Conservation (phyloP, 1,140 invertebrate species). For the Carposina sasakii region DNA sequence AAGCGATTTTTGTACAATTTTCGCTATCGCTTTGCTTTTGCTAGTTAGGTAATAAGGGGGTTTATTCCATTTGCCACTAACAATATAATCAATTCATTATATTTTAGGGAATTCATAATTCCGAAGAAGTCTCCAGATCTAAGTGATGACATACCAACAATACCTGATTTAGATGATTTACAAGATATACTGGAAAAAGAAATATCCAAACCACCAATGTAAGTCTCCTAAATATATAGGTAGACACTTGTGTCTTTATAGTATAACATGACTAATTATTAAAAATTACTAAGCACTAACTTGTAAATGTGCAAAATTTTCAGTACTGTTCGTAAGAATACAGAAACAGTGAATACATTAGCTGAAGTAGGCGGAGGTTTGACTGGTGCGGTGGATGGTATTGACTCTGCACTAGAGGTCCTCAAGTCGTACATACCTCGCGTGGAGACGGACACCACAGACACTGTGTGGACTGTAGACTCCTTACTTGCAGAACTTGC, state of each 20-base stretch:
- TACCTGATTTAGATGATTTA: constrained; percentile 60
- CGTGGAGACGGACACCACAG: constrained; percentile 43
- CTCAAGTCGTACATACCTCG: constrained; percentile 45
- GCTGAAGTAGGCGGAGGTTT: constrained; percentile 51
- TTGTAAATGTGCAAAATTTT: too few relatives aligned
- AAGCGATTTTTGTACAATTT: too few relatives aligned
- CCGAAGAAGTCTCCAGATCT: constrained; percentile 56
- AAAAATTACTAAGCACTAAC: too few relatives aligned
- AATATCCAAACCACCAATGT: constrained; percentile 50
- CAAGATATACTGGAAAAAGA: constrained; percentile 63
- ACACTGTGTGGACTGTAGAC: constrained; percentile 59
- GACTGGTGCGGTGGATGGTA: constrained; percentile 41
- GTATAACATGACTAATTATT: too few relatives aligned
- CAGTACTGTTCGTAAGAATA: constrained; percentile 43
- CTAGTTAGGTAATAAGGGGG: too few relatives aligned
- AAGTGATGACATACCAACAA: constrained; percentile 60
- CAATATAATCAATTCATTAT: too few relatives aligned
- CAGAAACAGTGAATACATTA: constrained; percentile 50
- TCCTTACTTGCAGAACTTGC: constrained; percentile 46
- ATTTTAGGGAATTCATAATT: constrained; percentile 55
- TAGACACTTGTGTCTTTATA: too few relatives aligned
- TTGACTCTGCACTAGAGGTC: constrained; percentile 48
- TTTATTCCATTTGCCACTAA: too few relatives aligned
- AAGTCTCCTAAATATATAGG: constrained; percentile 32
- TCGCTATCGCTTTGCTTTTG: too few relatives aligned